These are phyloP conservation scores for Procambarus clarkii DNA, from an alignment of 1,140 invertebrate genomes.

Conservation along the genomic window DNA sequence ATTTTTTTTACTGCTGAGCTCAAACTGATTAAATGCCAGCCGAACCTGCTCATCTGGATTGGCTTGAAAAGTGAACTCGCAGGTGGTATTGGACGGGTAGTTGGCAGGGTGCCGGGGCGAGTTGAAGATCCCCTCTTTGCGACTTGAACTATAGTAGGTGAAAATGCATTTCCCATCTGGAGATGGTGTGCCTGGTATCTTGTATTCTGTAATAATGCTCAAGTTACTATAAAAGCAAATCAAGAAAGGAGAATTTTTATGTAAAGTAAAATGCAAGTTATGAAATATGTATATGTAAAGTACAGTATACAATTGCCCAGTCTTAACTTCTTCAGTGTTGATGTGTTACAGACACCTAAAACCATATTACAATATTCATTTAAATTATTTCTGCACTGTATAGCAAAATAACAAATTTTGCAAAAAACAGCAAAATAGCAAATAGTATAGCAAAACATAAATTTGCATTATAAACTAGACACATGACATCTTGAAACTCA, in stretches of 20 bases:
- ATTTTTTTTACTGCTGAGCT: conserved; percentile 84
- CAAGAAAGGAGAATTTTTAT: neutral
- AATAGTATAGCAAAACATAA: neutral
- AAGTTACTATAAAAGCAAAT: neutral
- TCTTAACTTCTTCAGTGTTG: too few relatives aligned
- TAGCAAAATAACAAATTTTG: too few relatives aligned
- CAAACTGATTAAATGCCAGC: conserved; percentile 94
- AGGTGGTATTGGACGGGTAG: conserved; percentile 94
- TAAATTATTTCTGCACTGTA: too few relatives aligned
- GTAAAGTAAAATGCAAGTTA: too few relatives aligned
- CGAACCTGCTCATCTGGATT: conserved; percentile 93
- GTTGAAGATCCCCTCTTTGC: conserved; percentile 93
- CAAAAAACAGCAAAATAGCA: too few relatives aligned
- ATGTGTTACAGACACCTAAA: too few relatives aligned
- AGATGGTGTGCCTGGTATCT: conserved; percentile 94
- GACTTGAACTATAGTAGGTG: conserved; percentile 89
- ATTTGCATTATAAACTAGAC: neutral
- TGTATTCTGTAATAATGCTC: conserved; percentile 82
- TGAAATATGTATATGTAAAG: too few relatives aligned
- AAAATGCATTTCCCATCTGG: conserved; percentile 93
- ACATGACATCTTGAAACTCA: conserved; percentile 73
- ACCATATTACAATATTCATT: too few relatives aligned
- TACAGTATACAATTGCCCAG: too few relatives aligned
- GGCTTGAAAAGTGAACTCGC: conserved; percentile 91
- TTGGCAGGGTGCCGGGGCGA: conserved; percentile 96